Evolutionary conservation across 1,140 invertebrate genomes (phyloP).

Genomic region (Drosophila athabasca): DNA sequence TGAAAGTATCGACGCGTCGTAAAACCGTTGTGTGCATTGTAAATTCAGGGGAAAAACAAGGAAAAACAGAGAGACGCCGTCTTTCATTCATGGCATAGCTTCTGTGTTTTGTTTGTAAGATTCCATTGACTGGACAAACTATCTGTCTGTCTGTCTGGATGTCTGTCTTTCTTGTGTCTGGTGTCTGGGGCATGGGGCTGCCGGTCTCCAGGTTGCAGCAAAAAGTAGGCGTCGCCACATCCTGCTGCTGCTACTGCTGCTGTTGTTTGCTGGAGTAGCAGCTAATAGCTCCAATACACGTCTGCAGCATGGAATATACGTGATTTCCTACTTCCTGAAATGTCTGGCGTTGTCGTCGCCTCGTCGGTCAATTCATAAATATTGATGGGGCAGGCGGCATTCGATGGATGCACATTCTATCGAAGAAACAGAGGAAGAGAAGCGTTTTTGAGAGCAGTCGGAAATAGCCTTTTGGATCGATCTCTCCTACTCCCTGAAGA

Average conservation of each 20-base stretch:
- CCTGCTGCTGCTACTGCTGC: slow-evolving; percentile 47
- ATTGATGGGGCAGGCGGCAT: slow-evolving; percentile 55
- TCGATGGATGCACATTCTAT: background rate
- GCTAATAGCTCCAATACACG: slow-evolving; percentile 69
- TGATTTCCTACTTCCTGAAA: slow-evolving; percentile 77
- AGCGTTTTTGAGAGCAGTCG: background rate
- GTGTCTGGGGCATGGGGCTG: background rate
- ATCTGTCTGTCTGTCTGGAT: slow-evolving; percentile 24
- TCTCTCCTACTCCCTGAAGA: background rate
- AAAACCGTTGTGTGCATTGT: slow-evolving; percentile 68
- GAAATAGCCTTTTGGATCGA: slow-evolving; percentile 3
- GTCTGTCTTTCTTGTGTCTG: slow-evolving; percentile 37
- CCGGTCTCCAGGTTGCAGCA: slow-evolving; percentile 31
- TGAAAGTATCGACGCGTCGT: slow-evolving; percentile 70
- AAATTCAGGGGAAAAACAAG: slow-evolving; percentile 43
- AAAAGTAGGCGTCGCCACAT: slow-evolving; percentile 77
- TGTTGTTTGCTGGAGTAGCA: too few species aligned
- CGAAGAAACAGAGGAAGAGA: too few species aligned
- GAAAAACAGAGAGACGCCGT: slow-evolving; percentile 32
- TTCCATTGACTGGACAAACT: slow-evolving; percentile 46
- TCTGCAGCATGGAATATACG: slow-evolving; percentile 50
- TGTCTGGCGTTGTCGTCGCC: slow-evolving; percentile 48
- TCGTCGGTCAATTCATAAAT: slow-evolving; percentile 70
- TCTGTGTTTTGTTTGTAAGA: background rate
- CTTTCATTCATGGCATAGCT: slow-evolving; percentile 60